Conservation (phyloP, 2,797 vertebrate genomes). For the Ficedula albicollis region DNA sequence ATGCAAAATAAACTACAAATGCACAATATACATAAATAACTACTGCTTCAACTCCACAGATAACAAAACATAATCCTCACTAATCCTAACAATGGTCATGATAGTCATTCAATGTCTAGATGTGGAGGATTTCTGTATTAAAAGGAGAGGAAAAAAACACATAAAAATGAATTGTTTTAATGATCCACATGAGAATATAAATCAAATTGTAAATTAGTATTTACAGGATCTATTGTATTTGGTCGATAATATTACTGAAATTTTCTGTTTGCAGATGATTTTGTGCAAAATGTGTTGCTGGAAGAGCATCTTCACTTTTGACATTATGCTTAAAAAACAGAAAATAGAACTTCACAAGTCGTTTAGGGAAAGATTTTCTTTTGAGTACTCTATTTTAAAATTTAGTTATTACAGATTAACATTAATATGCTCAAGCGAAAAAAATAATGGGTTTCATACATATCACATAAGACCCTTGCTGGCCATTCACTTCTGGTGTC, state of each 20-base stretch:
- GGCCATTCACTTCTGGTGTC: neutral
- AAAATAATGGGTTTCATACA: neutral
- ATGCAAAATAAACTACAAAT: neutral
- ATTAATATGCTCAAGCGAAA: neutral
- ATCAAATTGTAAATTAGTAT: neutral
- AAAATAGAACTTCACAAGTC: neutral
- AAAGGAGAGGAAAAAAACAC: fast-evolving
- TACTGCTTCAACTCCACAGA: neutral
- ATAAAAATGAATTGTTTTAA: neutral
- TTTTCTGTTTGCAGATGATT: neutral
- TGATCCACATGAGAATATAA: neutral
- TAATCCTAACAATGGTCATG: neutral
- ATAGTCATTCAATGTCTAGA: neutral
- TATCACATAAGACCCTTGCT: neutral
- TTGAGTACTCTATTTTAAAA: neutral
- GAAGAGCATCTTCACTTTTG: neutral
- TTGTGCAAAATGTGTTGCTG: neutral
- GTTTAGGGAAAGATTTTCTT: neutral
- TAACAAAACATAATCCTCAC: neutral
- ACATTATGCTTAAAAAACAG: neutral
- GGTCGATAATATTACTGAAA: neutral
- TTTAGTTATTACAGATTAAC: neutral
- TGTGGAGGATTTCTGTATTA: neutral
- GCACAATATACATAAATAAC: neutral
- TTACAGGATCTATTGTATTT: neutral